These are phyloP conservation scores for Ladona fulva DNA, from an alignment of 1,140 invertebrate species.

Conservation along the genomic window DNA sequence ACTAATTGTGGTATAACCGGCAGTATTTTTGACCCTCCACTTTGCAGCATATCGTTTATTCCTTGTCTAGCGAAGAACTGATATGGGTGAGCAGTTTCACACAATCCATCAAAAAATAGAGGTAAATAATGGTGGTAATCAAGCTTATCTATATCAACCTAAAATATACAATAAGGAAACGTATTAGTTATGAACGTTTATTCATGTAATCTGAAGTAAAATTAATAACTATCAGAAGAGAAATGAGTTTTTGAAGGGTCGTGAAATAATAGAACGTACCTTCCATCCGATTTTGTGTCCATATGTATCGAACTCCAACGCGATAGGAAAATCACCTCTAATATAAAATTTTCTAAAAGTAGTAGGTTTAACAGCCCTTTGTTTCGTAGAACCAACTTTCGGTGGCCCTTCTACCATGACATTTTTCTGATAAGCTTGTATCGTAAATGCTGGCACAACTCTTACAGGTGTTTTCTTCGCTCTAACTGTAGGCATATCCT, in stretches of 20 bases:
- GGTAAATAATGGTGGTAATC: constrained; percentile 91
- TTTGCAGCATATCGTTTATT: constrained; percentile 73
- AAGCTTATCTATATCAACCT: constrained; percentile 75
- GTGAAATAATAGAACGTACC: constrained; percentile 37
- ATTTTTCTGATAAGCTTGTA: constrained; percentile 65
- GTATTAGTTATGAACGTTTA: not conserved
- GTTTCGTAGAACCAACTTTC: constrained; percentile 43
- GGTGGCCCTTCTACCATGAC: constrained; percentile 59
- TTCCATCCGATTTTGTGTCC: constrained; percentile 80
- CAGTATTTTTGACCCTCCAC: constrained; percentile 76
- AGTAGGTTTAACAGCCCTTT: constrained; percentile 41
- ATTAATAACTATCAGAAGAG: constrained; percentile 6
- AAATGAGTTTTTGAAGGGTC: not conserved
- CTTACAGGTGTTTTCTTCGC: constrained; percentile 26
- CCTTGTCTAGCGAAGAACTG: constrained; percentile 81
- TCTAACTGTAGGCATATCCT: not conserved
- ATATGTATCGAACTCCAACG: constrained; percentile 64
- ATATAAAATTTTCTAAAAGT: constrained; percentile 76
- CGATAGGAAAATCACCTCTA: constrained; percentile 77
- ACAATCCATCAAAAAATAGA: constrained; percentile 86
- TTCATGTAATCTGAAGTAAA: not conserved
- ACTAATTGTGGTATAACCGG: constrained; percentile 87
- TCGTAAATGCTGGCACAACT: constrained; percentile 66
- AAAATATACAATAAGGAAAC: constrained; percentile 24
- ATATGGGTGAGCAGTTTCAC: constrained; percentile 77